A percentile compares a stretch with the other conserved stretches of the same genome.
Evolutionary conservation across 2,797 vertebrate genomes (phyloP).

Genomic region (Manis pentadactyla): DNA sequence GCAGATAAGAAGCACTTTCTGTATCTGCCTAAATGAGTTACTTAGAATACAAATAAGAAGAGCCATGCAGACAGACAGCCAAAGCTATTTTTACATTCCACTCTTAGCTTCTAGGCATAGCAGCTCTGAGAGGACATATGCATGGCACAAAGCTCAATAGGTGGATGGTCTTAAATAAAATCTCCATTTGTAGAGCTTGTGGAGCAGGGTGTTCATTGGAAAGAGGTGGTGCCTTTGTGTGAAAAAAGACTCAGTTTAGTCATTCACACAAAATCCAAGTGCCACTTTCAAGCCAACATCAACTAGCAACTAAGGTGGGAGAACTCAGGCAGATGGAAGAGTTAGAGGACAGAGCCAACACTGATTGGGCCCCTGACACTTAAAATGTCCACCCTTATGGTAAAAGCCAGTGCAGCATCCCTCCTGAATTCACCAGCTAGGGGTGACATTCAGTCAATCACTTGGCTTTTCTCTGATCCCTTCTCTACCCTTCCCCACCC

Average conservation of each 20-base stretch:
- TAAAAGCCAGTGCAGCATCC: not conserved
- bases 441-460: not conserved
- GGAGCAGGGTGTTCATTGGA: conserved; percentile 75
- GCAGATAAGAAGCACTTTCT: conserved; percentile 88
- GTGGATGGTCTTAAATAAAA: conserved; percentile 80
- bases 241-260: conserved; percentile 67
- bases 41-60: conserved; percentile 90
- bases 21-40: conserved; percentile 90
- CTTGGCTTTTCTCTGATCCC: not conserved
- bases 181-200: conserved; percentile 78
- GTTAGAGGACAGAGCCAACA: not conserved
- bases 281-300: not conserved
- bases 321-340: not conserved
- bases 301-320: conserved; percentile 1
- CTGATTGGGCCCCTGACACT: not conserved
- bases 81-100: conserved; percentile 89
- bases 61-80: conserved; percentile 91
- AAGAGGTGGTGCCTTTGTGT: conserved; percentile 63
- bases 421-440: not conserved
- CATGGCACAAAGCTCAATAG: conserved; percentile 82
- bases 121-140: conserved; percentile 82
- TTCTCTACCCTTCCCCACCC: not conserved
- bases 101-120: conserved; percentile 83
- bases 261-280: conserved; percentile 68
- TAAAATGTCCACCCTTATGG: not conserved